Base-by-base conservation (phyloP, 2,797 vertebrate species). In the Rhinatrema bivittatum region DNA sequence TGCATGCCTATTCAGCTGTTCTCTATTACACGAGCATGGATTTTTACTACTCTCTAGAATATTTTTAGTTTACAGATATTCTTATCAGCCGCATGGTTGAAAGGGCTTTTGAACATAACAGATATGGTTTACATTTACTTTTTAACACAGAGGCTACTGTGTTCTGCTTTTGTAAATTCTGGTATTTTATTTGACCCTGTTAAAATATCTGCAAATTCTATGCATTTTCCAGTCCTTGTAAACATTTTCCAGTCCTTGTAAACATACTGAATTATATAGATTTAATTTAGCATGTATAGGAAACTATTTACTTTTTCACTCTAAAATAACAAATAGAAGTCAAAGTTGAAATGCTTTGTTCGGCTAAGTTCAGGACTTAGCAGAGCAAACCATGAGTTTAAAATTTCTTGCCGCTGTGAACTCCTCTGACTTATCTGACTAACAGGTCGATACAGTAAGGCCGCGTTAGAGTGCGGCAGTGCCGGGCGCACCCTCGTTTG, bases 1-100 rank as follows among this genome's bases (percentile, higher is more conserved):
- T n/a, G n/a, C n/a, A n/a, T n/a, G n/a, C n/a, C n/a, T n/a, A n/a
- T n/a, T n/a, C 19, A 6, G 16, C 4, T 2, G 7, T 38, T 14
- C 23, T 27, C 1, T 44, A 59, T 48, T 29, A 14, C 33, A 5
- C 0, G n/a, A n/a, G n/a, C n/a, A n/a, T 1, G 5, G 6, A 13
- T 4, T 6, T 22, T 27, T 32, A n/a, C 15, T n/a, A n/a, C n/a
- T n/a, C n/a, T 18, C 37, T 55, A 10, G 2, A 12, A 6, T 56
- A 52, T 62, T 7, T 59, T 22, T 50, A 6, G 48, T n/a, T 44
- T 27, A 28, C 24, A 8, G 18, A 16, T 35, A 21, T 16, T 20
- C 19, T 10, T 29, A 11, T 31, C 50, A 15, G 32, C 46, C 10
- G 5, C 40, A 35, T 46, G 30, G 26, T 33, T 44, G 10, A 35